These are phyloP conservation scores for Sylvia atricapilla DNA, from an alignment of 2,113 vertebrate species.

Conservation along the genomic window DNA sequence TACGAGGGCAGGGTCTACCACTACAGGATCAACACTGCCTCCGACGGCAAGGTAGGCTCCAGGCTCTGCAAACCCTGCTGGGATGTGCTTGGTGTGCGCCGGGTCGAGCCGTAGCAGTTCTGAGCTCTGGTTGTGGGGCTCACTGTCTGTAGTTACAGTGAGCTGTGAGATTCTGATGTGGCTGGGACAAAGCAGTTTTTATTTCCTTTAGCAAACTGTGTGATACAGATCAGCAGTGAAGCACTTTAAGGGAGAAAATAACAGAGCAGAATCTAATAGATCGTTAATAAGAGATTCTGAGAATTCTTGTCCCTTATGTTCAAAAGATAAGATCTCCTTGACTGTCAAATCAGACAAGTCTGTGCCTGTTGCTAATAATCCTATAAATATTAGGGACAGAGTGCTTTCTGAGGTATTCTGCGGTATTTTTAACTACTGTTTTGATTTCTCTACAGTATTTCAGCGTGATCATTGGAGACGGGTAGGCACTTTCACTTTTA, in stretches of 20 bases:
- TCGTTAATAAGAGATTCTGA: background rate
- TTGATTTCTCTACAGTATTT: conserved; percentile 54
- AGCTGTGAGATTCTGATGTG: background rate
- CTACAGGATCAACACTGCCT: conserved; percentile 98
- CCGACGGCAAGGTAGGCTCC: conserved; percentile 88
- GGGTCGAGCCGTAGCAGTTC: background rate
- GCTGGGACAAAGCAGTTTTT: background rate
- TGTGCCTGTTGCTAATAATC: background rate
- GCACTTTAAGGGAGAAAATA: background rate
- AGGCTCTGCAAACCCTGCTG: fast-evolving
- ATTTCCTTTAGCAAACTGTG: background rate
- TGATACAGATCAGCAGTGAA: background rate
- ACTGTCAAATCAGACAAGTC: background rate
- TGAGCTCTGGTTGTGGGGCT: background rate
- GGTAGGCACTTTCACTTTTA: conserved; percentile 45
- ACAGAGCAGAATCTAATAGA: background rate
- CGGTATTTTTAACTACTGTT: conserved; percentile 12
- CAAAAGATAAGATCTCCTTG: background rate
- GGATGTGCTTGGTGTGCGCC: fast-evolving
- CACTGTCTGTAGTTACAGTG: fast-evolving
- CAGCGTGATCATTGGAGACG: conserved; percentile 39
- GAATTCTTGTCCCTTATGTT: background rate
- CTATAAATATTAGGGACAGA: background rate
- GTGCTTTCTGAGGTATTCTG: background rate
- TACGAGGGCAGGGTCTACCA: conserved; percentile 92